Base-by-base conservation (phyloP, 1,140 invertebrate genomes). In the Meloidogyne exigua region DNA sequence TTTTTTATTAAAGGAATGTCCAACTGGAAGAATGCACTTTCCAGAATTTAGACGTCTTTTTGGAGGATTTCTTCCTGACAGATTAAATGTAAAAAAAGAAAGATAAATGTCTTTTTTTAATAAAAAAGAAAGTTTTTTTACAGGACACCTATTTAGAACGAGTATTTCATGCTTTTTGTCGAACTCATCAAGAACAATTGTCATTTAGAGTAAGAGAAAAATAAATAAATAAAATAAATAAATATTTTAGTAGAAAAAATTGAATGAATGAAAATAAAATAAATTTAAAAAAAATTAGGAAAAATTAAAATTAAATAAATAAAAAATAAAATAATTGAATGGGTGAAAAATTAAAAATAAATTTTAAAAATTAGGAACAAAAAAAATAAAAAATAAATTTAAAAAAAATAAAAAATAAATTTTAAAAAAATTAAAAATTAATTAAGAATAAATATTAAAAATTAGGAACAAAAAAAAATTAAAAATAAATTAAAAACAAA, bases 11-110 rank as follows among this genome's bases (percentile, higher is more conserved):
- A 65, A 85, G 85, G 84, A 87, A 77, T 85, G 86, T 25, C 84
- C 84, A 23, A 63, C 80, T 10, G 84, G 84, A 15, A 68, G 84
- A 71, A 85, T 85, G 84, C 79, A 76, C 65, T 75, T 84, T 32
- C 21, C 75, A n/a, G 85, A 87, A 62, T 85, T 85, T 42, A 77
- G 72, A 36, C 84, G 70, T 15, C 65, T 85, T n/a, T 83, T 83
- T 66, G 81, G 81, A 18, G 32, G 62, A 18, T 83, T 85, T 63
- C 26, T 84, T 13, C 84, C 82, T 23, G 76, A 86, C 64, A 42
- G 84, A 63, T 25, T 78, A 15, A 81, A 75, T 39, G 49, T 57
- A n/a, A 44, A 44, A 44, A n/a, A 57, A 57, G 21, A 44, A 44
- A 44, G 49, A 57, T 57, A 57, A 57, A 57, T 57, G 49, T 57